These are phyloP conservation scores for Agrenia bidenticulata DNA, from an alignment of 2,888 invertebrate species.

Conservation along the genomic window DNA sequence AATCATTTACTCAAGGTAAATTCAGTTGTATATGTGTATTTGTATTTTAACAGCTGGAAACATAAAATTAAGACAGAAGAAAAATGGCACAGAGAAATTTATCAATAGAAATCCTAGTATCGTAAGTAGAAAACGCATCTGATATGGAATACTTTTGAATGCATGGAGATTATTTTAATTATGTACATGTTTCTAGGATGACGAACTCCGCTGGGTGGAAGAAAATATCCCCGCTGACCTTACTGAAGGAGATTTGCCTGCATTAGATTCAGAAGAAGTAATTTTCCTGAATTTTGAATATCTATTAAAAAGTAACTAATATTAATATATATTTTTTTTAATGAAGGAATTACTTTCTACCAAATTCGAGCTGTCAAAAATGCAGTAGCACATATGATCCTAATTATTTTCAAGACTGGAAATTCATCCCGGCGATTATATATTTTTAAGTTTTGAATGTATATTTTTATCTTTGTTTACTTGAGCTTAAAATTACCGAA, in stretches of 20 bases:
- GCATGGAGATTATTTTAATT: no score
- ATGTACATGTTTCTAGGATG: constrained; percentile 61
- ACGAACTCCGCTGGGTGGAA: constrained; percentile 87
- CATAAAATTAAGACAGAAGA: constrained; percentile 48
- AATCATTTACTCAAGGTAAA: no score
- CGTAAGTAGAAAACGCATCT: constrained; percentile 22
- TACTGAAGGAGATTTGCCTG: constrained; percentile 66
- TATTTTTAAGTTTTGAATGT: no score
- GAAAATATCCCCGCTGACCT: constrained; percentile 83
- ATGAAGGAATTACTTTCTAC: constrained; percentile 73
- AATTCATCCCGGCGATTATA: no score
- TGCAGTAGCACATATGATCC: constrained; percentile 64
- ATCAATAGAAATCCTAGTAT: constrained; percentile 40
- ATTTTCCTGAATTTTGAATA: constrained; percentile 20
- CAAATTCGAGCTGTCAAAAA: constrained; percentile 83
- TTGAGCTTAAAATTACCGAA: no score
- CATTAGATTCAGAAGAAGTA: constrained; percentile 73
- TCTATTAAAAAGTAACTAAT: no score
- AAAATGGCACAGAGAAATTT: constrained; percentile 37
- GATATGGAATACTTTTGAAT: constrained; percentile 29
- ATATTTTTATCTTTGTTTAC: no score
- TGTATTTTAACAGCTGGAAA: constrained; percentile 31
- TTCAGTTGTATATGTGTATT: no score
- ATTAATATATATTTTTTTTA: constrained; percentile 2
- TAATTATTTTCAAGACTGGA: no score